A percentile compares a stretch with the other conserved stretches of the same genome.
Conservation (phyloP, 2,797 vertebrate genomes). For the Vespertilio murinus region DNA sequence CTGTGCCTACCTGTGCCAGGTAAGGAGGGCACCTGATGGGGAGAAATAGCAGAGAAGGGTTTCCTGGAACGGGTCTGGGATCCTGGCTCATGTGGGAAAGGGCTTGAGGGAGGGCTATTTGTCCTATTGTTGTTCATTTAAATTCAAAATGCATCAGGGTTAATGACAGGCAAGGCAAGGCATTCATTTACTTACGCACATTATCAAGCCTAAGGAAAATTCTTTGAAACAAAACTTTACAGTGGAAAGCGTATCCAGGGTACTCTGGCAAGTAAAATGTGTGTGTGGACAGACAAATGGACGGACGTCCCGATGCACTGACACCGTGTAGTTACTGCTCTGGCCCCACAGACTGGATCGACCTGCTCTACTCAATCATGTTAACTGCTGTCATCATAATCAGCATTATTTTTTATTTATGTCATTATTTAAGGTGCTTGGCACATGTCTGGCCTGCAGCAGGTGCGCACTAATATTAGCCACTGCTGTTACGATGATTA, state of each 20-base stretch:
- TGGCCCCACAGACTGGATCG: rapidly evolving
- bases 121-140: not conserved
- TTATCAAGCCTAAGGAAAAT: not conserved
- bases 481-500: rapidly evolving
- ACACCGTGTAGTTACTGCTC: rapidly evolving
- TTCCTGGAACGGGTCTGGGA: not conserved
- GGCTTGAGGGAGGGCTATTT: not conserved
- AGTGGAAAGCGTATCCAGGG: not conserved
- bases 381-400: not conserved
- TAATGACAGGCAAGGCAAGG: not conserved
- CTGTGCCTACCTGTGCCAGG: not conserved
- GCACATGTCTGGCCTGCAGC: not conserved
- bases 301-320: rapidly evolving
- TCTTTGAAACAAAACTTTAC: not conserved
- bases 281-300: rapidly evolving
- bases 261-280: not conserved
- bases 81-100: not conserved
- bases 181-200: not conserved
- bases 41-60: not conserved
- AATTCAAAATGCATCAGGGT: not conserved
- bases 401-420: not conserved
- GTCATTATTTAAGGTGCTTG: not conserved
- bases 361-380: not conserved
- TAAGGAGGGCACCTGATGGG: not conserved
- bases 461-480: not conserved